Evolutionary conservation across 2,888 invertebrate species (phyloP).

Genomic region (Matsumyia berberina): DNA sequence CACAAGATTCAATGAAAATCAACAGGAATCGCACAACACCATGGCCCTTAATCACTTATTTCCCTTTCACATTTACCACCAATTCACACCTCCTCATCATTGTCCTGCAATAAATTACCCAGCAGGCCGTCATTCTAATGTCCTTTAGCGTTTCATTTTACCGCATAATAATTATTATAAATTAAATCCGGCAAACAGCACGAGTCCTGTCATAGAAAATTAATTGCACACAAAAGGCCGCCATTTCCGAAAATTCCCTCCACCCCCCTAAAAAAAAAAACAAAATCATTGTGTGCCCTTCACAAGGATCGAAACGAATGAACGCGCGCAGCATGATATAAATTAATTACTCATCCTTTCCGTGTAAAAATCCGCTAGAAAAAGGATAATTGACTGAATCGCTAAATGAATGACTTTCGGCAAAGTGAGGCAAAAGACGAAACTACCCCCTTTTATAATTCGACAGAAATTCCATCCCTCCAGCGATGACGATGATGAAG

Average conservation of each 20-base stretch:
- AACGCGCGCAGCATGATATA: slow-evolving; percentile 32
- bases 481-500: not conserved
- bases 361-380: slow-evolving; percentile 9
- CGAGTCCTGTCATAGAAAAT: slow-evolving; percentile 56
- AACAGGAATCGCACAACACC: slow-evolving; percentile 19
- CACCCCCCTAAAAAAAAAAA: not conserved
- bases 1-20: not conserved
- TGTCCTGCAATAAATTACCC: slow-evolving; percentile 25
- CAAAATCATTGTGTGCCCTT: not conserved
- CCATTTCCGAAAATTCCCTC: slow-evolving; percentile 20
- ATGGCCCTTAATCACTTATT: slow-evolving; percentile 3
- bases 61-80: slow-evolving; percentile 3
- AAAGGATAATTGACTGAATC: slow-evolving; percentile 45
- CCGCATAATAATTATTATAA: slow-evolving; percentile 52
- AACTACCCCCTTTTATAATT: not conserved
- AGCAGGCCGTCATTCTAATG: slow-evolving; percentile 15
- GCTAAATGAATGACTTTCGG: slow-evolving; percentile 33
- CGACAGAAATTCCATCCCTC: slow-evolving; percentile 1
- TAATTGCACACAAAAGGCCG: slow-evolving; percentile 42
- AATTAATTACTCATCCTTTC: slow-evolving; percentile 52
- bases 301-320: not conserved
- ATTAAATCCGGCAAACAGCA: slow-evolving; percentile 58
- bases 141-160: slow-evolving; percentile 33
- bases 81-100: slow-evolving; percentile 23
- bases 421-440: not conserved